Percentiles rank a stretch among this genome's conserved stretches.
Evolutionary conservation across 1,140 invertebrate species (phyloP).

Genomic region (Carposina sasakii): DNA sequence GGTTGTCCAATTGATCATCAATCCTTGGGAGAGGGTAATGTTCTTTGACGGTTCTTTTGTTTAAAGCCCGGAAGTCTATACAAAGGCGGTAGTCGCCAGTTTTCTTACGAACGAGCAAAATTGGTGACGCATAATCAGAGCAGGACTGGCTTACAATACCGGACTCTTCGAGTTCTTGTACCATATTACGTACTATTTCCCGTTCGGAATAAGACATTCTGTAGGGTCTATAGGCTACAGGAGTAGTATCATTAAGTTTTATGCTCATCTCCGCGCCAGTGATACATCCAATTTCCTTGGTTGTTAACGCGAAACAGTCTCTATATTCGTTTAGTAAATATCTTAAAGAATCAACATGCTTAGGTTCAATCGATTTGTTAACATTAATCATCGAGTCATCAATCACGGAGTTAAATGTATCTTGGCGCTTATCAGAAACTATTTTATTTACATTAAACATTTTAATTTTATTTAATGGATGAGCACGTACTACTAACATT

Average conservation of each 20-base stretch:
- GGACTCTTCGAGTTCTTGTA: constrained; percentile 11
- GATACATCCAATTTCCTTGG: constrained; percentile 18
- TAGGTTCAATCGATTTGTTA: background rate
- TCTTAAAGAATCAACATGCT: background rate
- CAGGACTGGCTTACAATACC: constrained; percentile 38
- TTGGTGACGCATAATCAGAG: constrained; percentile 30
- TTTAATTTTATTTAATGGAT: no score
- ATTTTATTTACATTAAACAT: background rate
- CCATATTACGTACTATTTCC: constrained; percentile 1
- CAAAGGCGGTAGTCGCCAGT: constrained; percentile 28
- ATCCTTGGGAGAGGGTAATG: background rate
- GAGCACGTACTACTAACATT: no score
- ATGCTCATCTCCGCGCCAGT: constrained; percentile 21
- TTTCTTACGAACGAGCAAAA: constrained; percentile 31
- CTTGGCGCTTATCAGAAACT: background rate
- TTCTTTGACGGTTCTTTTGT: background rate
- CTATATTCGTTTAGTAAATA: constrained; percentile 19
- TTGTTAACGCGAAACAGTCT: constrained; percentile 26
- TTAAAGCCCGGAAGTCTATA: constrained; percentile 38
- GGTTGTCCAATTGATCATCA: background rate
- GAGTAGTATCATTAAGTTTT: constrained; percentile 17
- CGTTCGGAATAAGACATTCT: constrained; percentile 7
- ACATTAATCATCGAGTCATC: background rate
- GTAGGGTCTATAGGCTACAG: constrained; percentile 25
- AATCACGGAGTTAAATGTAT: background rate